Evolutionary conservation across 2,797 vertebrate genomes (phyloP).

Genomic region (Microcaecilia unicolor): DNA sequence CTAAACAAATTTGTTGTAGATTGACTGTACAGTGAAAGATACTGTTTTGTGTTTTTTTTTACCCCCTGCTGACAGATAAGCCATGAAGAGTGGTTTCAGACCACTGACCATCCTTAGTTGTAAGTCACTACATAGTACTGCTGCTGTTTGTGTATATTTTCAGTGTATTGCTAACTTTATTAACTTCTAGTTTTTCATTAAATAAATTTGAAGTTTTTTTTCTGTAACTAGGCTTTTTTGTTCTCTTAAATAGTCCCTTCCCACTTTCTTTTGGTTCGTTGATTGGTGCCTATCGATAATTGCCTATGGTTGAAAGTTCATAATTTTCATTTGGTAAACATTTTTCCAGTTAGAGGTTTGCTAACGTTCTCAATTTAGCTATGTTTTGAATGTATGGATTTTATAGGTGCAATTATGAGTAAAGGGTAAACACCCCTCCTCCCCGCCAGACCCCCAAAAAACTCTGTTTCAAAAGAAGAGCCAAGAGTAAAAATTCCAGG

Average conservation of each 20-base stretch:
- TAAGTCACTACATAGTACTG: conserved; percentile 70
- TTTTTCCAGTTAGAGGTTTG: conserved; percentile 49
- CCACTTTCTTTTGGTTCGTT: too few relatives aligned
- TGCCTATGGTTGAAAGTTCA: conserved; percentile 49
- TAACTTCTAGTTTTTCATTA: conserved; percentile 92
- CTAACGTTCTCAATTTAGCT: conserved; percentile 47
- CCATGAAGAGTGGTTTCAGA: conserved; percentile 50
- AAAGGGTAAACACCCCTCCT: conserved; percentile 29
- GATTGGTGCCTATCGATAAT: too few relatives aligned
- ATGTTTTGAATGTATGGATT: conserved; percentile 39
- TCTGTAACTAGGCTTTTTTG: conserved; percentile 77
- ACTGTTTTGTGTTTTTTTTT: conserved; percentile 37
- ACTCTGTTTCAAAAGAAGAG: too few relatives aligned
- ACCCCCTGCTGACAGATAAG: conserved; percentile 58
- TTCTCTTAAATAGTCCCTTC: conserved; percentile 47
- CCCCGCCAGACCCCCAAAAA: too few relatives aligned
- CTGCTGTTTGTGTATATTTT: conserved; percentile 74
- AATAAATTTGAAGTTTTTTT: conserved; percentile 97
- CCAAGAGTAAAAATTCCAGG: conserved; percentile 30
- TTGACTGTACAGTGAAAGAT: conserved; percentile 73
- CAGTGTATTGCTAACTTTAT: conserved; percentile 82
- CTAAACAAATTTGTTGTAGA: conserved; percentile 87
- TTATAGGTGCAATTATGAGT: conserved; percentile 24
- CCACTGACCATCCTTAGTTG: conserved; percentile 37
- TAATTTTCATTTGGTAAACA: conserved; percentile 40